Evolutionary conservation across 2,113 vertebrate species (phyloP), one percentile per base, ranked within the genome.

Genomic region (Origma solitaria): DNA sequence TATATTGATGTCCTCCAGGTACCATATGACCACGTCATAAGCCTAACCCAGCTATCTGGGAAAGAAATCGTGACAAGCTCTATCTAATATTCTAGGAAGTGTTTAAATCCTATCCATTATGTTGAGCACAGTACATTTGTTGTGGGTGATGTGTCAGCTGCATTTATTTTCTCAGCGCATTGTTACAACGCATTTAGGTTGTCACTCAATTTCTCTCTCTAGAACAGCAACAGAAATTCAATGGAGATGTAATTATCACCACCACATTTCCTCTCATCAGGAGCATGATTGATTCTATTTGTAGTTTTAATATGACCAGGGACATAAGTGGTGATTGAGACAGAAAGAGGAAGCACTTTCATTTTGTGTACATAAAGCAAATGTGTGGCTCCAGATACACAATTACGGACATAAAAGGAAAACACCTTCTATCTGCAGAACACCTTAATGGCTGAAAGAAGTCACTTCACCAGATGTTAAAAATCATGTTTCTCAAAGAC

Each of bases 211-310:
- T 94, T 87, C 35, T 83, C 81, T 73, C 50, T 82, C 56, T 40
- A 94, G 70, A 87, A 68, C 6, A 76, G 62, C 69, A 92, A 69
- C 65, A 93, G 89, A 88, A 94, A 88, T 69, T 94, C 95, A 96
- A 70, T 92, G 76, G 62, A 60, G 51, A 84, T n/a, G 21, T 75
- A 66, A 90, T 94, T 95, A 71, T 90, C 78, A 66, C 45, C 61
- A 51, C 24, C 62, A 78, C 38, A 65, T 91, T 68, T 91, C 90
- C 89, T 92, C 80, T 95, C 86, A 92, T 54, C 65, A 81, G 17
- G 42, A 89, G 57, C 38, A 22, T 40, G 72, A 94, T n/a, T 86
- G 65, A 91, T 89, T 75, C 54, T 45, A 62, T 90, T 92, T 69
- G 35, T 76, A 31, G 51, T 88, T 94, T 82, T 90, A 94, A 78